Conservation (phyloP, 2,888 invertebrate species). For the Venustoraphidia nigricollis region DNA sequence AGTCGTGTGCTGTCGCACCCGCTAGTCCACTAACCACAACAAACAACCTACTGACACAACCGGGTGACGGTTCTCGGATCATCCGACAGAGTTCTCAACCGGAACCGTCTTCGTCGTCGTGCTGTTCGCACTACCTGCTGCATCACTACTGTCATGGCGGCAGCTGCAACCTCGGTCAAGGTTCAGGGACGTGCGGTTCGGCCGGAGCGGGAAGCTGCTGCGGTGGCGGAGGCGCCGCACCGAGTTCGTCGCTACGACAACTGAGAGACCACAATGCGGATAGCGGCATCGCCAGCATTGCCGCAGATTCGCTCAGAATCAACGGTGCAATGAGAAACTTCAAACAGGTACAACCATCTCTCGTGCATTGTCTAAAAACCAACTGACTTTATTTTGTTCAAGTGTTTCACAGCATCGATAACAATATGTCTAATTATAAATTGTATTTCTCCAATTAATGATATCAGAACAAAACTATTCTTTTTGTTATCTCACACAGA, state of each 20-base stretch:
- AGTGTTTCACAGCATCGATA: constrained; percentile 18
- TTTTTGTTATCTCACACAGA: too few species aligned
- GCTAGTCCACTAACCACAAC: constrained; percentile 59
- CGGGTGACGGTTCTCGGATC: constrained; percentile 52
- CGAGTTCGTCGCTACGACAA: constrained; percentile 76
- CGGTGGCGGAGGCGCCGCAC: constrained; percentile 41
- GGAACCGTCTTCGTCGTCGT: constrained; percentile 48
- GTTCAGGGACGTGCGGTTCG: background rate
- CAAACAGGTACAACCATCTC: constrained; percentile 57
- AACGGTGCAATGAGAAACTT: constrained; percentile 94
- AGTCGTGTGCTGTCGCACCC: constrained; percentile 49
- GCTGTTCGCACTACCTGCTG: constrained; percentile 1
- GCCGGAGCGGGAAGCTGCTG: constrained; percentile 25
- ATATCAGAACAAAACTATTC: too few species aligned
- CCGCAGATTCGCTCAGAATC: constrained; percentile 87
- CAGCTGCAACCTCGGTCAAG: constrained; percentile 1
- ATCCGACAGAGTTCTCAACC: constrained; percentile 82
- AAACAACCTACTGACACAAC: constrained; percentile 23
- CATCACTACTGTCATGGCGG: constrained; percentile 10
- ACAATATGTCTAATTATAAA: constrained; percentile 8
- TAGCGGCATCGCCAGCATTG: constrained; percentile 87
- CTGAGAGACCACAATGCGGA: constrained; percentile 54
- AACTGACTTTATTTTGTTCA: background rate
- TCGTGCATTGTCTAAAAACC: too few species aligned
- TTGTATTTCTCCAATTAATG: too few species aligned